Evolutionary conservation across 2,113 vertebrate species (phyloP).

Genomic region (Pluvianellus socialis): DNA sequence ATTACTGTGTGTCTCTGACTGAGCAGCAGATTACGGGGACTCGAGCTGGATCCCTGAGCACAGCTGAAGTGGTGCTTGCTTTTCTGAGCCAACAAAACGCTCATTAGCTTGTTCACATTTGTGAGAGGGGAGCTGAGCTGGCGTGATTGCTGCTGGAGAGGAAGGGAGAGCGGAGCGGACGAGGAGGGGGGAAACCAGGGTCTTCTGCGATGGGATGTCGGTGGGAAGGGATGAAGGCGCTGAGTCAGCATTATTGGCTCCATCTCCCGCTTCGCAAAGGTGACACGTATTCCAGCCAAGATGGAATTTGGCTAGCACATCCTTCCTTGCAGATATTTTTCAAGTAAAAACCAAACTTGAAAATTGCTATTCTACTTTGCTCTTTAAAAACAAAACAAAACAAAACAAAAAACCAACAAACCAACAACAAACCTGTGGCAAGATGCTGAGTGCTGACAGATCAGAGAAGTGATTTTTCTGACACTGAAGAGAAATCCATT

Average conservation of each 20-base stretch:
- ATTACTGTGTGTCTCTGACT: fast-evolving
- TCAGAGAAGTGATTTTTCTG: not conserved
- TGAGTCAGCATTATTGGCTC: not conserved
- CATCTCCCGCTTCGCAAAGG: not conserved
- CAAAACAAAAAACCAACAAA: not conserved
- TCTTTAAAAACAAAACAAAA: not conserved
- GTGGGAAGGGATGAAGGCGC: fast-evolving
- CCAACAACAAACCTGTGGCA: not conserved
- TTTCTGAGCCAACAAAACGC: not conserved
- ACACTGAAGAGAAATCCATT: not conserved
- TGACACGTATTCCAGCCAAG: not conserved
- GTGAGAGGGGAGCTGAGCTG: not conserved
- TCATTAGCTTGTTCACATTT: not conserved
- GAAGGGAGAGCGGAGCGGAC: fast-evolving
- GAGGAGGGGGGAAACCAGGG: not conserved
- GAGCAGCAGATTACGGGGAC: not conserved
- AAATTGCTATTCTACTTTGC: not conserved
- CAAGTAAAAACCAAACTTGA: not conserved
- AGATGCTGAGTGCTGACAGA: not conserved
- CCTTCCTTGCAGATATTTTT: not conserved
- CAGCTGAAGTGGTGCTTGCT: not conserved
- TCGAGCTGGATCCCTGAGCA: fast-evolving
- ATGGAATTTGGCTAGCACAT: not conserved
- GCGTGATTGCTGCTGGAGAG: fast-evolving
- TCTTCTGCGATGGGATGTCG: fast-evolving